Conservation (phyloP, 1,140 invertebrate genomes). For the Drosophila varians region DNA sequence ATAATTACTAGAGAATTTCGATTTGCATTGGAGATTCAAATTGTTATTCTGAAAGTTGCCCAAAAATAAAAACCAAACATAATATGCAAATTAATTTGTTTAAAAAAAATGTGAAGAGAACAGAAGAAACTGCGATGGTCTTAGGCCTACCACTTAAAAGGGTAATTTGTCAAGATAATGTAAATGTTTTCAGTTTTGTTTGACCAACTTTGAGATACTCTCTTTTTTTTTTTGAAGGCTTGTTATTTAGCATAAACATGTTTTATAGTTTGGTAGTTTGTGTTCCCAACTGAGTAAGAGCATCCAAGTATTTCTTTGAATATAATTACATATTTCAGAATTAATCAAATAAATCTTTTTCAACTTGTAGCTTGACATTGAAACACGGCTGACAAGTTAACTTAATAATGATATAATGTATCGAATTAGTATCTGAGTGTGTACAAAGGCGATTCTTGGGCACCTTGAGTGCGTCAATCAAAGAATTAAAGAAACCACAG, state of each 20-base stretch:
- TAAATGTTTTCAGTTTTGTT: background rate
- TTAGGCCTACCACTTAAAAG: conserved; percentile 32
- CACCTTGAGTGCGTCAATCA: conserved; percentile 43
- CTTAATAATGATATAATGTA: conserved; percentile 43
- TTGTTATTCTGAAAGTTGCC: conserved; percentile 23
- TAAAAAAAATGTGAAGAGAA: conserved; percentile 7
- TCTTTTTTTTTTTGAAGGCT: background rate
- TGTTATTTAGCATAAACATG: background rate
- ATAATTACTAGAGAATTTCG: conserved; percentile 33
- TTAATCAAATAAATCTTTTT: conserved; percentile 42
- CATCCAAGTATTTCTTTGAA: conserved; percentile 11
- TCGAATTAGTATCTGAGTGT: conserved; percentile 4
- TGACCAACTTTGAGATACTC: conserved; percentile 5
- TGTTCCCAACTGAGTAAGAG: background rate
- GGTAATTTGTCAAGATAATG: conserved; percentile 36
- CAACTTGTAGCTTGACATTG: conserved; percentile 32
- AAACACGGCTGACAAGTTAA: conserved; percentile 29
- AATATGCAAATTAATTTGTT: conserved; percentile 33
- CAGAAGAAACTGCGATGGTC: background rate
- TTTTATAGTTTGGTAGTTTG: background rate
- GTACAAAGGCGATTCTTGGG: conserved; percentile 12
- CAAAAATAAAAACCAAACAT: conserved; percentile 1
- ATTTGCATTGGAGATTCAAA: conserved; percentile 45
- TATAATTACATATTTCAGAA: conserved; percentile 33
- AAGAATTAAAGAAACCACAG: conserved; percentile 36